phyloP scores from a whole-genome alignment of 2,113 vertebrate genomes.

The Oryzias javanicus region DNA sequence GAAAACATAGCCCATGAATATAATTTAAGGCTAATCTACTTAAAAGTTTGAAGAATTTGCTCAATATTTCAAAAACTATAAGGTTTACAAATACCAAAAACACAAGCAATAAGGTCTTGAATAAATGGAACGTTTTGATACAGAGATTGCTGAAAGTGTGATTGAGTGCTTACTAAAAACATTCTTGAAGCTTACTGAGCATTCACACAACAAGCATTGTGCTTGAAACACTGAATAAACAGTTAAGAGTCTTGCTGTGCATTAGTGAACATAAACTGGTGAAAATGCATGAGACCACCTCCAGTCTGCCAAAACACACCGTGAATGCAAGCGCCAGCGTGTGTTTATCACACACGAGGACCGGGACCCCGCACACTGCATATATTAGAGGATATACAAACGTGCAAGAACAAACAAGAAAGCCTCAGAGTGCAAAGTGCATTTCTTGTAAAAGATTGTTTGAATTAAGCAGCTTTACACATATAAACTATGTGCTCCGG shows the following conservation, averaged over 20 bases:
- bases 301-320: constrained; percentile 1
- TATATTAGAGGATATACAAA: constrained; percentile 7
- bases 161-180: no score
- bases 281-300: constrained; percentile 30
- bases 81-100: no score
- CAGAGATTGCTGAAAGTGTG: no score
- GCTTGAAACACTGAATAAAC: constrained; percentile 31
- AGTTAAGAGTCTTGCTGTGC: neutral
- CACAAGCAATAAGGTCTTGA: no score
- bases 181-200: no score
- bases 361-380: constrained; percentile 1
- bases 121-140: no score
- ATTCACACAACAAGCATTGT: constrained; percentile 7
- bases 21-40: no score
- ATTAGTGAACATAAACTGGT: constrained; percentile 5
- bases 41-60: no score
- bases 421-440: constrained; percentile 2
- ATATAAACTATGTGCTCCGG: constrained; percentile 21
- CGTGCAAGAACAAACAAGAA: constrained; percentile 20
- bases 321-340: neutral
- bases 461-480: constrained; percentile 41
- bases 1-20: no score
- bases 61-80: no score
- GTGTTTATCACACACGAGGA: no score
- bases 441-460: constrained; percentile 22